A percentile compares a stretch with the other conserved stretches of the same genome.
phyloP scores from a whole-genome alignment of 2,797 vertebrate species.

The Semaprochilodus insignis region DNA sequence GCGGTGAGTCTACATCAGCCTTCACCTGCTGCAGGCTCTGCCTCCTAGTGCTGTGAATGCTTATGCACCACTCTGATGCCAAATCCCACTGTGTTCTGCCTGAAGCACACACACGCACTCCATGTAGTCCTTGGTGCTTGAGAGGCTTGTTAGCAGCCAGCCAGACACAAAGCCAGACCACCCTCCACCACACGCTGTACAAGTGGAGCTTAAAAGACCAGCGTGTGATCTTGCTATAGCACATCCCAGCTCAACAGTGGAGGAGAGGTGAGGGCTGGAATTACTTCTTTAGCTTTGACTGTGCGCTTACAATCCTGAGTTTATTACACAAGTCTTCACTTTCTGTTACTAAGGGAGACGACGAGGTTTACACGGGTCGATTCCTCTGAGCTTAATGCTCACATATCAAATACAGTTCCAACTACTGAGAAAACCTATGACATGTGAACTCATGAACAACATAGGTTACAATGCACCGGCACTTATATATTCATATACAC shows the following conservation, averaged over 20 bases:
- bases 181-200: slow-evolving; percentile 34
- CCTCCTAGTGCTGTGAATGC: slow-evolving; percentile 23
- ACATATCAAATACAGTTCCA: not conserved
- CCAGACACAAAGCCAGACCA: slow-evolving; percentile 44
- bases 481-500: no score
- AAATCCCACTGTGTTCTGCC: slow-evolving; percentile 37
- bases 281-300: slow-evolving; percentile 19
- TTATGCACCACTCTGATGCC: slow-evolving; percentile 37
- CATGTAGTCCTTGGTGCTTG: slow-evolving; percentile 31
- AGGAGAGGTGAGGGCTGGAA: slow-evolving; percentile 34
- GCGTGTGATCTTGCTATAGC: slow-evolving; percentile 19
- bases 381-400: slow-evolving; percentile 10
- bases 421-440: not conserved
- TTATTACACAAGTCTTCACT: not conserved
- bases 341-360: slow-evolving; percentile 1
- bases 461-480: no score
- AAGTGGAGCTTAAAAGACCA: slow-evolving; percentile 46
- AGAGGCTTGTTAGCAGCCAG: slow-evolving; percentile 52
- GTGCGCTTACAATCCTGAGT: not conserved
- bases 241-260: slow-evolving; percentile 4
- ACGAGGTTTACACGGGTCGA: not conserved
- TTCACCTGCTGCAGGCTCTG: slow-evolving; percentile 27
- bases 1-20: not conserved
- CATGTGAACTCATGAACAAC: no score
- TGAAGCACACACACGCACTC: slow-evolving; percentile 18